Evolutionary conservation across 2,797 vertebrate species (phyloP), one percentile per base, ranked within the genome.

Genomic region (Sebastes hopkinsi): DNA sequence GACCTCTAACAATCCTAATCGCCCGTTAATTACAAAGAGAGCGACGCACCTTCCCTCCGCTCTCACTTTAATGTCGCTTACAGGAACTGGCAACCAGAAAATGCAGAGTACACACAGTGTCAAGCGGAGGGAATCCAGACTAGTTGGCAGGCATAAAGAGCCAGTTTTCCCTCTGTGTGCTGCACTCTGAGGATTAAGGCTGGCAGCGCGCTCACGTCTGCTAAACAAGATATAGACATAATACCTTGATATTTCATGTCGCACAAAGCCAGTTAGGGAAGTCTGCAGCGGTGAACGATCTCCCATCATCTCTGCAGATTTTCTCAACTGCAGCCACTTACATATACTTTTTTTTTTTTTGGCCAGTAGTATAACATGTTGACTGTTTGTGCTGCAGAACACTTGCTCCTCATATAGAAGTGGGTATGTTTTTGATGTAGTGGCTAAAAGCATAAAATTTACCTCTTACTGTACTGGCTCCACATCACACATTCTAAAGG

Each of bases 101-200:
- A 52, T 27, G 76, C 75, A 77, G 42, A 55, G 82, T 59, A 79
- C 80, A 84, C 80, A 84, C 68, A 67, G 83, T 75, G 84, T 87
- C 84, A 77, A 66, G 85, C 83, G 5, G 91, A 93, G 90, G 82
- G 86, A 90, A 87, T 86, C 87, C 91, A 92, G 90, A 90, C 84
- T 75, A 29, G 84, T 83, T 94, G 89, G 89, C 88, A 93, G 85
- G 85, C 82, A 60, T 67, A 81, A 85, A 92, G 82, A 89, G 78
- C n/a, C 77, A 16, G 79, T 78, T 87, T 72, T 73, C 90, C 90
- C 88, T 78, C 75, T 55, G 77, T 64, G 68, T 54, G 72, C 83
- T 66, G 80, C 86, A 80, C 87, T 82, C 79, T 2, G 58, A 86
- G 92, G 88, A 92, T 94, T 91, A 91, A 82, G 25, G 56, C 87